Evolutionary conservation across 37 sponge, comb jelly and placozoan genomes (phyloP).

Genomic region (Diacarnus erythraeanus): DNA sequence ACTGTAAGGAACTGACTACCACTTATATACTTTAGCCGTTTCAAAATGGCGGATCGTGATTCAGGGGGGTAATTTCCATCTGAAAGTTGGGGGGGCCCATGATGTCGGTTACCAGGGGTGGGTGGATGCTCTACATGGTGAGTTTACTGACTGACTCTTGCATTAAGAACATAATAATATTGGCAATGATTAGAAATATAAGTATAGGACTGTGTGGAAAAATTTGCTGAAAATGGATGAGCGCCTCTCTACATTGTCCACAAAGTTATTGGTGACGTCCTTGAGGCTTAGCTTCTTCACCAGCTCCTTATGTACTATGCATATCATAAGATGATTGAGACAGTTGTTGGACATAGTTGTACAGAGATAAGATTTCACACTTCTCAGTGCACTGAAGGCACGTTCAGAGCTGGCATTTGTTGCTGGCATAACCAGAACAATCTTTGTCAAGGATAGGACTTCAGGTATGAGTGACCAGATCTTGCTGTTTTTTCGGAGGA

Average conservation of each 20-base stretch:
- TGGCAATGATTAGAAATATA: background rate
- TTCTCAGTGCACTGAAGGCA: conserved; percentile 53
- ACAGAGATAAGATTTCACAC: conserved; percentile 52
- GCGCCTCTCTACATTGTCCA: background rate
- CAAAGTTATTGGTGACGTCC: background rate
- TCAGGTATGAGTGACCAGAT: background rate
- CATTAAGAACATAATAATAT: background rate
- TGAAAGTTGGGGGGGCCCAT: background rate
- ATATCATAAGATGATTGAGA: conserved; percentile 45
- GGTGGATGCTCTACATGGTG: background rate
- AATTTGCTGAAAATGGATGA: background rate
- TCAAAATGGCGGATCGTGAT: too few relatives aligned
- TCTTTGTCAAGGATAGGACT: conserved; percentile 1
- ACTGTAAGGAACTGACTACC: too few relatives aligned
- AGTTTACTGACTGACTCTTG: too few relatives aligned
- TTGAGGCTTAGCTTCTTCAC: background rate
- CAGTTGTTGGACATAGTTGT: conserved; percentile 52
- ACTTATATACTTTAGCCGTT: too few relatives aligned
- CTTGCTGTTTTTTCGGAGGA: background rate
- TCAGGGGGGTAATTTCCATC: background rate
- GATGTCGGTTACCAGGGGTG: background rate
- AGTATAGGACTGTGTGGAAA: background rate
- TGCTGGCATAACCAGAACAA: conserved; percentile 55
- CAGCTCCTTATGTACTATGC: conserved; percentile 34
- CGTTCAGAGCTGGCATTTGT: conserved; percentile 48